Percentiles rank a stretch among this genome's conserved stretches.
phyloP scores from a whole-genome alignment of 2,113 vertebrate genomes.

The Dendropsophus ebraccatus region DNA sequence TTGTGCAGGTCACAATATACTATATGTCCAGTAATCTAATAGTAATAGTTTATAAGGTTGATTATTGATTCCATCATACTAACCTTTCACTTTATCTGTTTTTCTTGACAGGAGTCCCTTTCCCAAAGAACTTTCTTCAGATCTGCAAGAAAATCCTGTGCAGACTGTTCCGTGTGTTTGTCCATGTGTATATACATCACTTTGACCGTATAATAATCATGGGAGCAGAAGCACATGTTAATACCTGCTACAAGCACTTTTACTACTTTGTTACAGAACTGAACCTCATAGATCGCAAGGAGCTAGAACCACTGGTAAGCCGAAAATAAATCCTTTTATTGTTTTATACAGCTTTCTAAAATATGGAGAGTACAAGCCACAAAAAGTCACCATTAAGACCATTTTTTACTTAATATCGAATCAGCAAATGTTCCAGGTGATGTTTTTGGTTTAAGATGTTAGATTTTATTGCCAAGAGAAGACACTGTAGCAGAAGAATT shows the following conservation, averaged over 20 bases:
- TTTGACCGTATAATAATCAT: constrained; percentile 85
- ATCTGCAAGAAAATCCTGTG: constrained; percentile 90
- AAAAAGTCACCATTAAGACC: no score
- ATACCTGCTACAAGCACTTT: constrained; percentile 91
- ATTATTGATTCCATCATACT: not conserved
- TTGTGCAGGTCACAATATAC: not conserved
- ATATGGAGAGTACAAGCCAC: not conserved
- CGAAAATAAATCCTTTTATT: not conserved
- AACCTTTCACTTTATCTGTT: not conserved
- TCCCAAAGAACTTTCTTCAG: constrained; percentile 87
- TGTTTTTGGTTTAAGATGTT: no score
- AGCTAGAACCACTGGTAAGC: constrained; percentile 87
- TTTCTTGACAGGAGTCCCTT: constrained; percentile 77
- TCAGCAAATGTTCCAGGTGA: no score
- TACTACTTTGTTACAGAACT: constrained; percentile 88
- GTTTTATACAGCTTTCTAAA: not conserved
- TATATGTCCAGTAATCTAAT: not conserved
- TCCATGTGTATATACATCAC: constrained; percentile 88
- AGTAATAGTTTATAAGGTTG: not conserved
- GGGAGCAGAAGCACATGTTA: constrained; percentile 85
- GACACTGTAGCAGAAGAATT: no score
- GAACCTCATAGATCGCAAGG: constrained; percentile 85
- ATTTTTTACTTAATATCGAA: no score
- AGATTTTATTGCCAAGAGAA: no score
- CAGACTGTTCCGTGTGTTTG: constrained; percentile 85